Conservation (phyloP, 2,888 invertebrate species). For the Brachyopa scutellaris region DNA sequence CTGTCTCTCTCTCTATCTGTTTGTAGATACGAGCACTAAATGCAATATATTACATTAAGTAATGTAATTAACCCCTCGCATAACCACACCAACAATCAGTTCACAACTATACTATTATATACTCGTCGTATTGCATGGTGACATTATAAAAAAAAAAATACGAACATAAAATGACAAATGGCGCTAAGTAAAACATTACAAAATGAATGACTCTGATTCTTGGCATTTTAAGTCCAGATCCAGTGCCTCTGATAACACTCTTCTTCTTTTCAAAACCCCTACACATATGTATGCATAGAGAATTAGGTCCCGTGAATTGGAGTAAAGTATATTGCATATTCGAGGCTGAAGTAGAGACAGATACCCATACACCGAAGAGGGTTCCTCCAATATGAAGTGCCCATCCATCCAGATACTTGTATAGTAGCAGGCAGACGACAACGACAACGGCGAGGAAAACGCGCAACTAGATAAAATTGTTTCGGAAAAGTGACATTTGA, state of each 20-base stretch:
- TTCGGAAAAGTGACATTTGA: slow-evolving; percentile 82
- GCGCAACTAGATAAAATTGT: slow-evolving; percentile 80
- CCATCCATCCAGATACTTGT: background rate
- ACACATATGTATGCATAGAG: slow-evolving; percentile 18
- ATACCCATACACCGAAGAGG: slow-evolving; percentile 1
- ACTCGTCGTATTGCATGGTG: slow-evolving; percentile 3
- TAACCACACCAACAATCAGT: slow-evolving; percentile 19
- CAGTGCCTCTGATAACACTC: slow-evolving; percentile 57
- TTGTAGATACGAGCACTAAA: slow-evolving; percentile 30
- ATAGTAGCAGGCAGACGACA: slow-evolving; percentile 20
- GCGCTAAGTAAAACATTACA: slow-evolving; percentile 65
- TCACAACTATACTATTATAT: background rate
- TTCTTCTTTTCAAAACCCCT: slow-evolving; percentile 1
- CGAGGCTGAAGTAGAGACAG: background rate
- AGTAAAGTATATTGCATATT: slow-evolving; percentile 56
- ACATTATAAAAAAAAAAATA: slow-evolving; percentile 26
- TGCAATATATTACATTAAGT: slow-evolving; percentile 56
- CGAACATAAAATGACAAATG: slow-evolving; percentile 60
- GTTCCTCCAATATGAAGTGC: slow-evolving; percentile 43
- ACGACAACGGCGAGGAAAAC: slow-evolving; percentile 43
- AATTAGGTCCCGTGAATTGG: slow-evolving; percentile 53
- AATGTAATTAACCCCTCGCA: slow-evolving; percentile 49
- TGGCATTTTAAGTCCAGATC: slow-evolving; percentile 64
- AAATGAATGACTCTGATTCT: slow-evolving; percentile 69
- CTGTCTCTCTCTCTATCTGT: background rate